Percentiles rank a stretch among this genome's conserved stretches.
Evolutionary conservation across 2,113 vertebrate species (phyloP).

Genomic region (Clupea harengus): DNA sequence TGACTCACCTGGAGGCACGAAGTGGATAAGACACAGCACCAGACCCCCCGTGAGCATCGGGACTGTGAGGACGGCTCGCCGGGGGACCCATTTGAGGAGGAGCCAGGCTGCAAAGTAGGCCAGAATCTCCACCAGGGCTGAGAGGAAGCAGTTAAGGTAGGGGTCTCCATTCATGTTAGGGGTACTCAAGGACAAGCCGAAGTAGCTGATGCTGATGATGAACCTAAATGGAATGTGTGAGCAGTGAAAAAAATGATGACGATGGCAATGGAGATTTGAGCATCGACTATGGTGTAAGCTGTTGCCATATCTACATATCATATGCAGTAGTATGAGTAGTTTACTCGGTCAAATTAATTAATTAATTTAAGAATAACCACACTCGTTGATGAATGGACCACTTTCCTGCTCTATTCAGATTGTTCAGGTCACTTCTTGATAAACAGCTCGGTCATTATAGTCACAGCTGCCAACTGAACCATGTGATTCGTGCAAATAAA

Average conservation of each 20-base stretch:
- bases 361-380: no score
- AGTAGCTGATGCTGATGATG: constrained; percentile 46
- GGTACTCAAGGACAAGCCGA: constrained; percentile 56
- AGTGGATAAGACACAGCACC: constrained; percentile 48
- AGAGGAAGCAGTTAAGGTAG: constrained; percentile 62
- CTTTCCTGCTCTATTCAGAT: no score
- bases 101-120: constrained; percentile 45
- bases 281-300: no score
- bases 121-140: constrained; percentile 49
- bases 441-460: no score
- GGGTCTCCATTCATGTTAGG: constrained; percentile 58
- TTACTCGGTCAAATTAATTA: no score
- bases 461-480: no score
- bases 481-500: no score
- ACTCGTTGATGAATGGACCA: no score
- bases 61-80: constrained; percentile 42
- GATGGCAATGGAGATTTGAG: no score
- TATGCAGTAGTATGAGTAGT: no score
- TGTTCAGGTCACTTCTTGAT: no score
- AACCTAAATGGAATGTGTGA: constrained; percentile 33
- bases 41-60: constrained; percentile 48
- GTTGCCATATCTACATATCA: no score
- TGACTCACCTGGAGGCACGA: constrained; percentile 57
- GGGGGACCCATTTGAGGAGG: constrained; percentile 33
- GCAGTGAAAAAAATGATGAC: not conserved